Evolutionary conservation across 2,113 vertebrate species (phyloP).

Genomic region (Hydropotes inermis): DNA sequence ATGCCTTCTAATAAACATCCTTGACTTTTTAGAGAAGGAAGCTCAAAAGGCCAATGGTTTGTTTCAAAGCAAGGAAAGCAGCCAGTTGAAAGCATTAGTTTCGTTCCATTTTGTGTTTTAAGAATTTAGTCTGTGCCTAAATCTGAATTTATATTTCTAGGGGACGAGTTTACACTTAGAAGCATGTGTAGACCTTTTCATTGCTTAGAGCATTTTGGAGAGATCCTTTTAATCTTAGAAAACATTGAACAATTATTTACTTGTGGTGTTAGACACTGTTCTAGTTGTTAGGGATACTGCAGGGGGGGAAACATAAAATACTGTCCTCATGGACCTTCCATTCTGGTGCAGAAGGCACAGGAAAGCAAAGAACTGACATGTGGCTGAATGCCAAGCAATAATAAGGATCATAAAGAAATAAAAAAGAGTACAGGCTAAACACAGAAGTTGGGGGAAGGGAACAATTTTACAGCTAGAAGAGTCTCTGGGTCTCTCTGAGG

Average conservation of each 20-base stretch:
- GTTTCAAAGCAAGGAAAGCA: not conserved
- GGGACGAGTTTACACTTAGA: conserved; percentile 45
- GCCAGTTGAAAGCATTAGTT: not conserved
- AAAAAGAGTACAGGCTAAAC: not conserved
- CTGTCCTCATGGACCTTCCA: not conserved
- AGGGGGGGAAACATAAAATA: not conserved
- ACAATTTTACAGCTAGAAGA: not conserved
- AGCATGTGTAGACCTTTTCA: not conserved
- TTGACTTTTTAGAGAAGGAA: conserved; percentile 43
- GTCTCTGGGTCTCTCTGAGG: not conserved
- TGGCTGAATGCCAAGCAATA: not conserved
- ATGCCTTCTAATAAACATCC: conserved; percentile 67
- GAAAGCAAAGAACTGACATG: not conserved
- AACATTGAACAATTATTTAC: not conserved
- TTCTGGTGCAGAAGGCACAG: not conserved
- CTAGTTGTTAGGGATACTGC: not conserved
- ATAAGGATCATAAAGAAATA: not conserved
- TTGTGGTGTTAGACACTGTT: too few relatives aligned
- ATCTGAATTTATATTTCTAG: conserved; percentile 36
- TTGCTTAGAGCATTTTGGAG: not conserved
- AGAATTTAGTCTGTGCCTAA: not conserved
- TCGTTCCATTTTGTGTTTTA: not conserved
- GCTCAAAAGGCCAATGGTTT: conserved; percentile 51
- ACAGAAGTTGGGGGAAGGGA: rapidly evolving
- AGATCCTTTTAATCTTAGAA: not conserved